Percentiles rank a stretch among this genome's conserved stretches.
These are phyloP conservation scores for Andrena dorsata DNA, from an alignment of 2,888 invertebrate species.

Conservation along the genomic window DNA sequence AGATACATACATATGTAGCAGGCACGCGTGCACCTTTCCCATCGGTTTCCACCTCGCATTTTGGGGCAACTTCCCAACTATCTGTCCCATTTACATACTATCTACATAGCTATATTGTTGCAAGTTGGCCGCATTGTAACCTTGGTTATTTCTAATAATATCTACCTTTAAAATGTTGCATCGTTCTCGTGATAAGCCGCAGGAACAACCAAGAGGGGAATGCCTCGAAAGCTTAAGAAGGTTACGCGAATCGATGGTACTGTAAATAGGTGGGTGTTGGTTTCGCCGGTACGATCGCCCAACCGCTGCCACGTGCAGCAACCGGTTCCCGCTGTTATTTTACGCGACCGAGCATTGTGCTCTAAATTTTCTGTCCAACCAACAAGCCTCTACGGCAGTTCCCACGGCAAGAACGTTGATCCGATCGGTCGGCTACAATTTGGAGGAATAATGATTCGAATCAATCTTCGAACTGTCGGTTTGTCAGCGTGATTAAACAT, in stretches of 20 bases:
- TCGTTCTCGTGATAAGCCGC: neutral
- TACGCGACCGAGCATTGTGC: slow-evolving; percentile 16
- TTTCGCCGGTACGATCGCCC: slow-evolving; percentile 18
- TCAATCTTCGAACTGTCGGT: neutral
- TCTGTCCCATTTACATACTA: too few relatives aligned
- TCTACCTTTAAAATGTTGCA: neutral
- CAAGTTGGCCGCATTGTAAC: too few relatives aligned
- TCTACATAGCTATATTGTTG: too few relatives aligned
- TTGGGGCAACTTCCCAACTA: too few relatives aligned
- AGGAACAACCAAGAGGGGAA: neutral
- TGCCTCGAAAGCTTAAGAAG: slow-evolving; percentile 42
- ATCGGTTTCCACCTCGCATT: too few relatives aligned
- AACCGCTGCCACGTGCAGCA: slow-evolving; percentile 49
- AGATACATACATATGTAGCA: too few relatives aligned
- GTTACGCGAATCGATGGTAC: slow-evolving; percentile 19
- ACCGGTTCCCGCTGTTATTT: slow-evolving; percentile 60
- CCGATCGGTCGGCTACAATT: neutral
- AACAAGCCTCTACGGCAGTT: slow-evolving; percentile 26
- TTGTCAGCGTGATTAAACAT: neutral
- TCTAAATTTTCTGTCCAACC: slow-evolving; percentile 43
- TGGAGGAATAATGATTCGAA: neutral
- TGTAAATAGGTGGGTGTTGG: slow-evolving; percentile 17
- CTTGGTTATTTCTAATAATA: too few relatives aligned
- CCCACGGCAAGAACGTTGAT: neutral
- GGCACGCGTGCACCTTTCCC: too few relatives aligned